A percentile compares a stretch with the other conserved stretches of the same genome.
Conservation (phyloP, 2,888 invertebrate species). For the Germaria angustata region DNA sequence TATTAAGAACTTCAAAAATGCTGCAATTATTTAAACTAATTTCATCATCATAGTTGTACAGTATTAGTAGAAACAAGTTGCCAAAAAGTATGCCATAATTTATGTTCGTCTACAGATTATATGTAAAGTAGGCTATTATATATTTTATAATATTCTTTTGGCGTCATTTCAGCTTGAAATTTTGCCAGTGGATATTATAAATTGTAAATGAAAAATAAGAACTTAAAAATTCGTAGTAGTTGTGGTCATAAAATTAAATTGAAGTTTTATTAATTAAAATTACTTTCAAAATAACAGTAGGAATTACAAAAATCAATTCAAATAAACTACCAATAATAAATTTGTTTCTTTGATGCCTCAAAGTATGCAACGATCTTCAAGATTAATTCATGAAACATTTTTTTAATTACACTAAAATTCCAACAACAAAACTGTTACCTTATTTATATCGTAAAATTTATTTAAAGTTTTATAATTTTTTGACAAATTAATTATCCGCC, state of each 20-base stretch:
- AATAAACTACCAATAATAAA: too few relatives aligned
- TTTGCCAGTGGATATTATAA: not conserved
- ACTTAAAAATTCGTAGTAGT: not conserved
- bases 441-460: too few relatives aligned
- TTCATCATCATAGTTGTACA: not conserved
- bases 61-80: not conserved
- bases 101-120: not conserved
- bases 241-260: not conserved
- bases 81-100: slow-evolving; percentile 38
- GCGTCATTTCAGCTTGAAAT: slow-evolving; percentile 29
- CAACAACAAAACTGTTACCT: too few relatives aligned
- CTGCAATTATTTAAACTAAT: not conserved
- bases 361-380: too few relatives aligned
- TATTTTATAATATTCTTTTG: not conserved
- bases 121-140: not conserved
- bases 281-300: too few relatives aligned
- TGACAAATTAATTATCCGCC: not conserved
- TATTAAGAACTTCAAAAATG: not conserved
- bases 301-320: too few relatives aligned
- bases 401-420: too few relatives aligned
- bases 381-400: too few relatives aligned
- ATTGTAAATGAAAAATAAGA: not conserved
- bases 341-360: too few relatives aligned
- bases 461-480: too few relatives aligned
- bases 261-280: too few relatives aligned